A percentile compares a stretch with the other conserved stretches of the same genome.
phyloP scores from a whole-genome alignment of 2,888 invertebrate species.

The Laspeyria flexula region DNA sequence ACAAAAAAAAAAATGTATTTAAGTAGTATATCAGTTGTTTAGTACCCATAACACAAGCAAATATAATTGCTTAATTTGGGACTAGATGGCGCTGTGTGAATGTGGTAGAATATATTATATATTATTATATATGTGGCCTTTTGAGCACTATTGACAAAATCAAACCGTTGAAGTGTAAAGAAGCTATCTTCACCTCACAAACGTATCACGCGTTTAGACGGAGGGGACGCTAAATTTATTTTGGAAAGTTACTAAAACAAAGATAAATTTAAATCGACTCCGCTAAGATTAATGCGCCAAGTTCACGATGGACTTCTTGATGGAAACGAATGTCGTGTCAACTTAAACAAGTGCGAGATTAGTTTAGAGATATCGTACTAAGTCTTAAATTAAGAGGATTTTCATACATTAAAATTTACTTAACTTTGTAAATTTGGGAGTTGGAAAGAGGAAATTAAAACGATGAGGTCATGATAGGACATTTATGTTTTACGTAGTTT shows the following conservation, averaged over 20 bases:
- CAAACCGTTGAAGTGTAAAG: no score
- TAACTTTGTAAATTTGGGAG: not conserved
- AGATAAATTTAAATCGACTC: slow-evolving; percentile 72
- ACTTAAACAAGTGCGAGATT: slow-evolving; percentile 34
- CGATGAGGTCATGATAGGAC: no score
- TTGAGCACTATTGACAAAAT: no score
- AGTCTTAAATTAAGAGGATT: not conserved
- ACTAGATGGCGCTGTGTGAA: no score
- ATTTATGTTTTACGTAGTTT: no score
- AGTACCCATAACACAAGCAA: no score
- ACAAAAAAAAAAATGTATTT: no score
- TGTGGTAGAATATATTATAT: no score
- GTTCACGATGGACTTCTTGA: slow-evolving; percentile 49
- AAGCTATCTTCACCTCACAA: not conserved
- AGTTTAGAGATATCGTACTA: slow-evolving; percentile 15
- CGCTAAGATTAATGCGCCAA: slow-evolving; percentile 65
- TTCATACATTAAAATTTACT: not conserved
- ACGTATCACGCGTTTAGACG: slow-evolving; percentile 45
- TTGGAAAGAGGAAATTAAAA: not conserved
- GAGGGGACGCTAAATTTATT: slow-evolving; percentile 58
- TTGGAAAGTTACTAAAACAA: slow-evolving; percentile 68
- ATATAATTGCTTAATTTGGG: no score
- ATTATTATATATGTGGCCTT: no score
- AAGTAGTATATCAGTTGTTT: no score
- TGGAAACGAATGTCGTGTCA: slow-evolving; percentile 41